Percentiles rank a stretch among this genome's conserved stretches.
Conservation (phyloP, 1,140 invertebrate species). For the Littorina saxatilis region DNA sequence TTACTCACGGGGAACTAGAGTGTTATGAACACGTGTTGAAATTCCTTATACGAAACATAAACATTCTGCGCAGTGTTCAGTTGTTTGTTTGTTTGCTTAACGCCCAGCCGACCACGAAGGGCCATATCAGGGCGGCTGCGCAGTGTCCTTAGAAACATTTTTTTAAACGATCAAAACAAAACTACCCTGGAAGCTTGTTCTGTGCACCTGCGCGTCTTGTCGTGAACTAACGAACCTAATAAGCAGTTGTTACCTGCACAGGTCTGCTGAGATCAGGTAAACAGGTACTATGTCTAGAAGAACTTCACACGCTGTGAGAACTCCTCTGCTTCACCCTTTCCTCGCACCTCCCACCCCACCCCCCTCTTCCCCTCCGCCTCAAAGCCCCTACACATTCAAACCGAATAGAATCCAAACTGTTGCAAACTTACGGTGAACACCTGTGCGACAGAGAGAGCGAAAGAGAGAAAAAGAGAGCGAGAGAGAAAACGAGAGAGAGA, state of each 20-base stretch:
- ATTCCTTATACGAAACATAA: not conserved
- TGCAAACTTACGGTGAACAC: not conserved
- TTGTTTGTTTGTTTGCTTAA: not conserved
- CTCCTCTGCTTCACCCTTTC: not conserved
- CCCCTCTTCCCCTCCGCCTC: not conserved
- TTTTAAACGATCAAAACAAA: not conserved
- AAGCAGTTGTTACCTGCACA: too few species aligned
- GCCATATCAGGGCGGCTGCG: too few species aligned
- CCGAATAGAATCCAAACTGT: too few species aligned
- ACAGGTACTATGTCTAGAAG: too few species aligned
- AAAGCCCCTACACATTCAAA: too few species aligned
- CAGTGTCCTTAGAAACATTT: not conserved
- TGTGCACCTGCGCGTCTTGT: not conserved
- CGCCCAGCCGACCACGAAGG: too few species aligned
- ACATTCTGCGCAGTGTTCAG: not conserved
- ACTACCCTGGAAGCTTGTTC: too few species aligned
- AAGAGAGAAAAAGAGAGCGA: not conserved
- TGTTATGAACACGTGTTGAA: not conserved
- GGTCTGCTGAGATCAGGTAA: too few species aligned
- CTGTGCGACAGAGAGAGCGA: not conserved
- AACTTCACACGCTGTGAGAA: not conserved
- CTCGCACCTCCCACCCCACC: not conserved
- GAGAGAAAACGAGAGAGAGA: constrained; percentile 12
- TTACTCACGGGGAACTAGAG: not conserved
- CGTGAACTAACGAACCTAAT: not conserved